Evolutionary conservation across 2,888 invertebrate genomes (phyloP).

Genomic region (Dorcus hopei): DNA sequence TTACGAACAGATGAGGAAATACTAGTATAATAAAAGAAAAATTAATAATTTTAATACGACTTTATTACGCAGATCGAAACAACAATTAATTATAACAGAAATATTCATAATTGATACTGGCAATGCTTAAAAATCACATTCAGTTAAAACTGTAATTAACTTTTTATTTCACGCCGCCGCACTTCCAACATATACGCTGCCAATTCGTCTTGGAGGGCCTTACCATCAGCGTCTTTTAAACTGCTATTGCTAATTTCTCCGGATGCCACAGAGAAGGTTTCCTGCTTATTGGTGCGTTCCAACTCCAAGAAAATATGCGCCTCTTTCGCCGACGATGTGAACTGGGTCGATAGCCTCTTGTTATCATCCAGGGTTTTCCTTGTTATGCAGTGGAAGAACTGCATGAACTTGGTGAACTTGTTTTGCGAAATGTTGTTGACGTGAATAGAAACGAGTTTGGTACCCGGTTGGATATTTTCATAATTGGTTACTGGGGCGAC

Average conservation of each 20-base stretch:
- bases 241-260: constrained; percentile 50
- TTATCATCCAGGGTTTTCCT: constrained; percentile 11
- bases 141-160: no score
- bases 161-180: neutral
- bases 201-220: constrained; percentile 50
- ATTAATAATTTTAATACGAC: no score
- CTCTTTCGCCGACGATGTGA: neutral
- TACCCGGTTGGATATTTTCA: constrained; percentile 17
- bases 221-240: constrained; percentile 46
- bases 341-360: constrained; percentile 1
- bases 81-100: no score
- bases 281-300: neutral
- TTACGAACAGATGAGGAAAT: no score
- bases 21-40: no score
- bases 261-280: constrained; percentile 20
- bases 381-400: constrained; percentile 14
- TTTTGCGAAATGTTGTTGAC: neutral
- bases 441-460: constrained; percentile 13
- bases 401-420: constrained; percentile 13
- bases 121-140: no score
- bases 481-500: constrained; percentile 14
- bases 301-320: neutral
- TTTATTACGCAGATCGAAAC: no score
- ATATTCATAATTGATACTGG: no score
- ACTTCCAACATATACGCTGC: constrained; percentile 37